Evolutionary conservation across 2,113 vertebrate genomes (phyloP).

Genomic region (Antidorcas marsupialis): DNA sequence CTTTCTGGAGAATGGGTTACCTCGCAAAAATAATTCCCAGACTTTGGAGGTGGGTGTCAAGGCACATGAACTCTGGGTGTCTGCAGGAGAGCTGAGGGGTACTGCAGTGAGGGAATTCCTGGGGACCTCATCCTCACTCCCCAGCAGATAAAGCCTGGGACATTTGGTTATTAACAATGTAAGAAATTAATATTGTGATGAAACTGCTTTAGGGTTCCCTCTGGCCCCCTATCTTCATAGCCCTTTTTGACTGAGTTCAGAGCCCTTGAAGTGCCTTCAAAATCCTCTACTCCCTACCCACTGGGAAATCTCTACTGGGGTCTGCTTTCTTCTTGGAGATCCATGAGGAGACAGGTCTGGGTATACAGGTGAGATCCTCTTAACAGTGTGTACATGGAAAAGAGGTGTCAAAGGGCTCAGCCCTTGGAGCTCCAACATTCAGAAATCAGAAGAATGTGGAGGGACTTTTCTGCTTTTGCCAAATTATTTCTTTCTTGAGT

Average conservation of each 20-base stretch:
- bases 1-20: neutral
- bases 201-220: neutral
- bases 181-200: neutral
- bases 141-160: neutral
- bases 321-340: neutral
- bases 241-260: neutral
- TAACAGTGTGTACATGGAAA: neutral
- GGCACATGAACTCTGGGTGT: neutral
- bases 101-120: neutral
- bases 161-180: neutral
- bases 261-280: neutral
- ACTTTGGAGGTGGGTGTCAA: neutral
- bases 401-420: neutral
- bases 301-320: neutral
- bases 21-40: neutral
- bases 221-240: neutral
- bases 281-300: neutral
- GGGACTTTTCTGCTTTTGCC: neutral
- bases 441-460: neutral
- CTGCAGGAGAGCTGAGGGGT: neutral
- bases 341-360: neutral
- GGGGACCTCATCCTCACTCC: neutral
- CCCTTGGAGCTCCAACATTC: neutral
- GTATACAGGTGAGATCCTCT: neutral
- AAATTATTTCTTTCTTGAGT: neutral